Percentiles rank a stretch among this genome's conserved stretches.
Evolutionary conservation across 2,888 invertebrate genomes (phyloP).

Genomic region (Lycocerus yunnanus): DNA sequence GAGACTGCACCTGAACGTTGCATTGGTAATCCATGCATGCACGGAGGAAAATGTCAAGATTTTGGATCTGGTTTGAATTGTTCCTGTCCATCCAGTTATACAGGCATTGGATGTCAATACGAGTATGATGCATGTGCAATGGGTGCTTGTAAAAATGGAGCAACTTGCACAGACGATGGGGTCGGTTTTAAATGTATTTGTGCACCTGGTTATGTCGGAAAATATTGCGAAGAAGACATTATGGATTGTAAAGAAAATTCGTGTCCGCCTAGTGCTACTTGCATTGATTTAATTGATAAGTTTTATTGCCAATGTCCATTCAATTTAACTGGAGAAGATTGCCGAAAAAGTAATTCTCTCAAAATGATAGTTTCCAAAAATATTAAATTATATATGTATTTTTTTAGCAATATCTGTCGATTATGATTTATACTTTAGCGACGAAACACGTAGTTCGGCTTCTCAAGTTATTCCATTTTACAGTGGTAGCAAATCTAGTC

Average conservation of each 20-base stretch:
- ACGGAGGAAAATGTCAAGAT: conserved; percentile 93
- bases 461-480: conserved; percentile 92
- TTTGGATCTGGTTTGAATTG: conserved; percentile 95
- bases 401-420: conserved; percentile 93
- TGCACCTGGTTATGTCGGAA: conserved; percentile 74
- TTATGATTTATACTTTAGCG: conserved; percentile 95
- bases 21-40: conserved; percentile 93
- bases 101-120: conserved; percentile 86
- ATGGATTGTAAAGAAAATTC: conserved; percentile 91
- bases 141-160: conserved; percentile 90
- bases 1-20: conserved; percentile 95
- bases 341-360: conserved; percentile 80
- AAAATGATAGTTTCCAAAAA: neutral
- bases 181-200: conserved; percentile 85
- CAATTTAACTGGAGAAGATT: conserved; percentile 94
- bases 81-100: conserved; percentile 83
- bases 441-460: conserved; percentile 87
- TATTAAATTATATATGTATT: conserved; percentile 28
- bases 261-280: conserved; percentile 91
- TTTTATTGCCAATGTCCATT: conserved; percentile 97
- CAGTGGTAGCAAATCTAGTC: conserved; percentile 73
- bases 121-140: conserved; percentile 92
- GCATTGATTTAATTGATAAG: conserved; percentile 86
- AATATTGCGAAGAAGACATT: conserved; percentile 90
- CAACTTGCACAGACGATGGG: conserved; percentile 86